Conservation (phyloP, 2,888 invertebrate genomes). For the Aporophyla nigra region DNA sequence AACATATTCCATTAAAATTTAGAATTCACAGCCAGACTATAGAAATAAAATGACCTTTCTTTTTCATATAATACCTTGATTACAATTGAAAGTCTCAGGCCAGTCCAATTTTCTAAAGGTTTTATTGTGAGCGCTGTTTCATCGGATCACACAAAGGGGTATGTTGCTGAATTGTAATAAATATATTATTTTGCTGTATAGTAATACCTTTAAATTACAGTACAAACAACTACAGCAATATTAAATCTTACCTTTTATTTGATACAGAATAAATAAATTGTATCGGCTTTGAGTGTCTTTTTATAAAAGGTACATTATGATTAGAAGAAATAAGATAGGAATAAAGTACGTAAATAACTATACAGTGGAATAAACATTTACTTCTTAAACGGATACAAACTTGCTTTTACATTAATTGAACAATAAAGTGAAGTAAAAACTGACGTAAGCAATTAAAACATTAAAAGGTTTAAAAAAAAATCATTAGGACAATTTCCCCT, state of each 20-base stretch:
- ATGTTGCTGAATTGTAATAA: conserved; percentile 29
- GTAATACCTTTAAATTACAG: conserved; percentile 34
- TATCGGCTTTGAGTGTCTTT: background rate
- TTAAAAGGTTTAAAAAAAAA: too few species aligned
- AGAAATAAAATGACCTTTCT: conserved; percentile 51
- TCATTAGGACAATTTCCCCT: background rate
- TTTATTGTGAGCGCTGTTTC: conserved; percentile 43
- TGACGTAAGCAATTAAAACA: background rate
- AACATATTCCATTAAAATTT: conserved; percentile 49
- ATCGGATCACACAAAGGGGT: conserved; percentile 38
- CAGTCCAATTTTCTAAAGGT: conserved; percentile 50
- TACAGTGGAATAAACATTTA: background rate
- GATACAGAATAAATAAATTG: conserved; percentile 9
- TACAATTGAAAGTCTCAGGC: conserved; percentile 54
- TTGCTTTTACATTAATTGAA: background rate
- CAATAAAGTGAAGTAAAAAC: background rate
- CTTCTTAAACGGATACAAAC: background rate
- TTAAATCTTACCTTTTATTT: conserved; percentile 33
- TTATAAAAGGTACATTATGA: background rate
- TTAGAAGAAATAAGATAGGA: background rate
- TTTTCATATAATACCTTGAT: conserved; percentile 54
- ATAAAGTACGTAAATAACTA: background rate
- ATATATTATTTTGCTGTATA: conserved; percentile 28
- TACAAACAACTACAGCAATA: conserved; percentile 16
- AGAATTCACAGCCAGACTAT: conserved; percentile 20